Conservation (phyloP, 1,140 invertebrate genomes). For the Zaprionus tsacasi region DNA sequence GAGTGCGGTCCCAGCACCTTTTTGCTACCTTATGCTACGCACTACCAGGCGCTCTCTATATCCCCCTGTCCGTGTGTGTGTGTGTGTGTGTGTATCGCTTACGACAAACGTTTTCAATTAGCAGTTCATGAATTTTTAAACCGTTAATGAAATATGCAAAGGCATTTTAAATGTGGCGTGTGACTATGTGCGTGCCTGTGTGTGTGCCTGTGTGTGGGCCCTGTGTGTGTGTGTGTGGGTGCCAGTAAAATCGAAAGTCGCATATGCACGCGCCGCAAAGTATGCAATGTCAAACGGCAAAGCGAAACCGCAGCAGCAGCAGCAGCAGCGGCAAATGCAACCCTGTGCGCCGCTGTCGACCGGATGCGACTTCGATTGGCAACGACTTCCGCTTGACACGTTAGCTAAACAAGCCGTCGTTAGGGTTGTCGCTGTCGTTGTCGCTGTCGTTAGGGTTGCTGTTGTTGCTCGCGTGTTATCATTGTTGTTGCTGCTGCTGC, state of each 20-base stretch:
- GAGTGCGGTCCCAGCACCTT: slow-evolving; percentile 66
- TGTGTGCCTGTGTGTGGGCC: neutral
- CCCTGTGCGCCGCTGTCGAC: slow-evolving; percentile 28
- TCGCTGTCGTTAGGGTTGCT: slow-evolving; percentile 22
- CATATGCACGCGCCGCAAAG: slow-evolving; percentile 27
- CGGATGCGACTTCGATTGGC: slow-evolving; percentile 78
- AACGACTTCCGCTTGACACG: slow-evolving; percentile 80
- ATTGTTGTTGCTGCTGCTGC: slow-evolving; percentile 22
- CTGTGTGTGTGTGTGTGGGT: neutral
- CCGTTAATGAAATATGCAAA: slow-evolving; percentile 79
- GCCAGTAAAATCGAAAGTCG: slow-evolving; percentile 63
- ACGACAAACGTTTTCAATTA: slow-evolving; percentile 84
- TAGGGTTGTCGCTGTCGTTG: slow-evolving; percentile 7
- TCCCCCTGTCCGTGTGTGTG: slow-evolving; percentile 20
- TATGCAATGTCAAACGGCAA: slow-evolving; percentile 47
- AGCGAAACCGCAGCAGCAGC: slow-evolving; percentile 38
- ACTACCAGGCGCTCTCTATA: slow-evolving; percentile 38
- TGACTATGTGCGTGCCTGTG: neutral
- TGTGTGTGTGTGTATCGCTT: slow-evolving; percentile 41
- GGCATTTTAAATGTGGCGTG: slow-evolving; percentile 68
- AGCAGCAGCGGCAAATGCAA: slow-evolving; percentile 15
- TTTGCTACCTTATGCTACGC: slow-evolving; percentile 63
- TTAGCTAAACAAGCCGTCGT: slow-evolving; percentile 42
- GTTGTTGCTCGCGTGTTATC: slow-evolving; percentile 16
- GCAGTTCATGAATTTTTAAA: slow-evolving; percentile 83